These are phyloP conservation scores for Cryptophagus acutangulus DNA, from an alignment of 2,888 invertebrate species.

Conservation along the genomic window DNA sequence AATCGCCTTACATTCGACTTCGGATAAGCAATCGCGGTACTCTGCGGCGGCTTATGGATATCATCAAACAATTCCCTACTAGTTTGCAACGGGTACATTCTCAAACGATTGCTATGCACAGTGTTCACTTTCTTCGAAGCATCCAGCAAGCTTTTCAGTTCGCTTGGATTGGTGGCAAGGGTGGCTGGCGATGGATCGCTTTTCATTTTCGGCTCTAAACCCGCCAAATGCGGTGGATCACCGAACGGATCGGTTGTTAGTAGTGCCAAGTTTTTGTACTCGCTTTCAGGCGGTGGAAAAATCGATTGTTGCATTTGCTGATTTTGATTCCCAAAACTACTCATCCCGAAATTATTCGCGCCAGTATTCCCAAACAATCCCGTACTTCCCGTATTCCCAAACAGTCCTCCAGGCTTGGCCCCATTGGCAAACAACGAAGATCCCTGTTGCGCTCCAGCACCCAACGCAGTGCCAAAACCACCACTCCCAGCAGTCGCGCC, in stretches of 20 bases:
- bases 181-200: conserved; percentile 16
- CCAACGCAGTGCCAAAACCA: conserved; percentile 25
- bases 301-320: conserved; percentile 31
- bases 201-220: conserved; percentile 34
- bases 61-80: conserved; percentile 65
- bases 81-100: conserved; percentile 32
- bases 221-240: conserved; percentile 36
- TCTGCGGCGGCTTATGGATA: conserved; percentile 17
- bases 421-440: conserved; percentile 50
- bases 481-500: conserved; percentile 22
- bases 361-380: conserved; percentile 23
- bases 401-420: conserved; percentile 52
- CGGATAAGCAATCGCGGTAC: conserved; percentile 22
- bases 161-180: conserved; percentile 40
- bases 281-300: conserved; percentile 25
- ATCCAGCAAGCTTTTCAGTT: conserved; percentile 38
- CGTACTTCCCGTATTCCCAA: conserved; percentile 47
- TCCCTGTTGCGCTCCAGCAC: conserved; percentile 28
- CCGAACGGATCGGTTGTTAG: conserved; percentile 37
- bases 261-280: conserved; percentile 27
- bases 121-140: conserved; percentile 35
- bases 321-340: conserved; percentile 46
- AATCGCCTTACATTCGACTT: conserved; percentile 29
- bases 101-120: conserved; percentile 29
- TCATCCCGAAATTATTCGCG: conserved; percentile 22